Evolutionary conservation across 92 coral and sea anemone species (phyloP).

Genomic region (Ricordea florida): DNA sequence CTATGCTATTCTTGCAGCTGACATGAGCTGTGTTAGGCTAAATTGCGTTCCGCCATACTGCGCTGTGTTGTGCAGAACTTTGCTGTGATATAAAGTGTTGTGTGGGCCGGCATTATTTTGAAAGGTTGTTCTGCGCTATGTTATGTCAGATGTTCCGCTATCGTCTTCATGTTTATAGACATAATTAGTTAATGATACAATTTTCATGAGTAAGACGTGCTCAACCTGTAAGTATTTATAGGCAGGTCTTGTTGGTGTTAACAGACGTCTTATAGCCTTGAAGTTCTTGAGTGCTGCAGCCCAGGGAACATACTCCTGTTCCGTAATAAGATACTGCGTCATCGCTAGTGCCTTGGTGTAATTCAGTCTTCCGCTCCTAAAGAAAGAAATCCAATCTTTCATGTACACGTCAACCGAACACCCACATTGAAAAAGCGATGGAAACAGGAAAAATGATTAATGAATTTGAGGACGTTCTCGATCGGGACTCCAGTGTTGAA

Average conservation of each 20-base stretch:
- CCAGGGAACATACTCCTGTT: conserved; percentile 49
- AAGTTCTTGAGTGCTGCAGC: conserved; percentile 11
- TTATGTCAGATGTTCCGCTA: too few species aligned
- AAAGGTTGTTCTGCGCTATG: too few species aligned
- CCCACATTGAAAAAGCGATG: too few species aligned
- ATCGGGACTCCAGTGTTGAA: too few species aligned
- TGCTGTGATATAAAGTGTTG: too few species aligned
- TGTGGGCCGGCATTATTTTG: too few species aligned
- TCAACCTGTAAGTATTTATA: conserved; percentile 19
- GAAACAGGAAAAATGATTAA: too few species aligned
- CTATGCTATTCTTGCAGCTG: neutral
- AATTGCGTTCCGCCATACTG: neutral
- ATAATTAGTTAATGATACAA: too few species aligned
- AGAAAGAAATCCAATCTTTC: neutral
- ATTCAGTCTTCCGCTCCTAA: conserved; percentile 31
- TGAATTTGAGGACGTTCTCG: too few species aligned
- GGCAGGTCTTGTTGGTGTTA: conserved; percentile 14
- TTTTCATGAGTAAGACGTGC: neutral
- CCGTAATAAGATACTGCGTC: conserved; percentile 13
- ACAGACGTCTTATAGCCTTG: conserved; percentile 1
- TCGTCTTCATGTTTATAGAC: too few species aligned
- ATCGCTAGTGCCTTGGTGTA: conserved; percentile 32
- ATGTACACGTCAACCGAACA: too few species aligned
- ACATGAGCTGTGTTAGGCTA: neutral
- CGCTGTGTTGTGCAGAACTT: too few species aligned